A percentile compares a stretch with the other conserved stretches of the same genome.
These are phyloP conservation scores for Pachyramphus minor DNA, from an alignment of 2,113 vertebrate genomes.

Conservation along the genomic window DNA sequence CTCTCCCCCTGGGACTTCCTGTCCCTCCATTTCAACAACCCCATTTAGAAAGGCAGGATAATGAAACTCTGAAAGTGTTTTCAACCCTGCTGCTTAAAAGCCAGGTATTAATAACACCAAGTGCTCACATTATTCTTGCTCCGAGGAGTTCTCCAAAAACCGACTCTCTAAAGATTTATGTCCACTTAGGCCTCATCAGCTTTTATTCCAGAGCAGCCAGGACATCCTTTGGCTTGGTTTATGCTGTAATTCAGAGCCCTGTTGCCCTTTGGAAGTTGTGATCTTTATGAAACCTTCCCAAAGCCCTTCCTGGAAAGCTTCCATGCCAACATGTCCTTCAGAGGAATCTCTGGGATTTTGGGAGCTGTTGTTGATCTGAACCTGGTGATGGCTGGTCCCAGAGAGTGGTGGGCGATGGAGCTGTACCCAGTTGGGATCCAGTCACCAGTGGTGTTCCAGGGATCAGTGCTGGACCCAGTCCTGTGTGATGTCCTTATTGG, in stretches of 20 bases:
- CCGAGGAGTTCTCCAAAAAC: not conserved
- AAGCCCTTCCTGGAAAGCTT: not conserved
- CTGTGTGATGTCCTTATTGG: too few species aligned
- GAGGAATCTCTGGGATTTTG: not conserved
- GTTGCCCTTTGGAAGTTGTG: not conserved
- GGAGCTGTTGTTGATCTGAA: not conserved
- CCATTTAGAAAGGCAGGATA: not conserved
- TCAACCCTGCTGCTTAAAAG: not conserved
- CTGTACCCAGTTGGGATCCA: too few species aligned
- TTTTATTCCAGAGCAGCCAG: not conserved
- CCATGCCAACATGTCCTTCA: not conserved
- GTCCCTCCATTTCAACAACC: not conserved
- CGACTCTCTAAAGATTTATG: not conserved
- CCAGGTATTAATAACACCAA: not conserved
- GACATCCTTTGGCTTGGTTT: not conserved
- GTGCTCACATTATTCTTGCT: not conserved
- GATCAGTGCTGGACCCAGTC: too few species aligned
- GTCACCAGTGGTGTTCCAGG: too few species aligned
- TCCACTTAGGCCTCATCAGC: not conserved
- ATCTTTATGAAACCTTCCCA: not conserved
- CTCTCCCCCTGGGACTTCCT: not conserved
- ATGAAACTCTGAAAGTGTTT: not conserved
- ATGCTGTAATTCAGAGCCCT: not conserved
- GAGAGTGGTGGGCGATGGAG: too few species aligned
- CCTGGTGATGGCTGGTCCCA: not conserved